A percentile compares a stretch with the other conserved stretches of the same genome.
phyloP scores from a whole-genome alignment of 2,888 invertebrate genomes.

The Parnassius smintheus region DNA sequence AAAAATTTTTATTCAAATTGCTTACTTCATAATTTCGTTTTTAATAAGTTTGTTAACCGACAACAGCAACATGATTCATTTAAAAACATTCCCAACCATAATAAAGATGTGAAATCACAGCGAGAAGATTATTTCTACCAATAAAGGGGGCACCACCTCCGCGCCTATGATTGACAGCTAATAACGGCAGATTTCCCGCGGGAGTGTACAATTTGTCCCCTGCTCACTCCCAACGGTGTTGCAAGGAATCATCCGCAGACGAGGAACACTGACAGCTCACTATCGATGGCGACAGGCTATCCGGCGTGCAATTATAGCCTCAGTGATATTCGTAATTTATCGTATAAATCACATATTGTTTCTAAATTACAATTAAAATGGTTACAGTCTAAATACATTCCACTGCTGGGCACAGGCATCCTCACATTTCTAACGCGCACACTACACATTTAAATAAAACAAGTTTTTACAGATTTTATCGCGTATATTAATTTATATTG shows the following conservation, averaged over 20 bases:
- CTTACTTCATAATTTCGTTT: no score
- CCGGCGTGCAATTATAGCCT: constrained; percentile 7
- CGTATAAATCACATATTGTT: no score
- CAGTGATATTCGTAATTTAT: background rate
- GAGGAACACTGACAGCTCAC: constrained; percentile 17
- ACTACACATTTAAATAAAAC: no score
- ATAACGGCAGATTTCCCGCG: constrained; percentile 72
- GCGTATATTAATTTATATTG: no score
- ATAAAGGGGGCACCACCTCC: constrained; percentile 31
- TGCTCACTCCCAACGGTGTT: constrained; percentile 16
- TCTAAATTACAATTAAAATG: no score
- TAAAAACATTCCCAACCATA: background rate
- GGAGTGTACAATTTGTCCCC: constrained; percentile 61
- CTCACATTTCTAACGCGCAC: no score
- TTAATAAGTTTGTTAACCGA: no score
- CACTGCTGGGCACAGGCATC: no score
- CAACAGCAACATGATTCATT: no score
- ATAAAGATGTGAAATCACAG: constrained; percentile 17
- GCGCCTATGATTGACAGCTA: constrained; percentile 68
- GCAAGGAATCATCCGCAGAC: constrained; percentile 26
- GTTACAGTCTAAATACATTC: no score
- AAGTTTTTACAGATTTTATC: no score
- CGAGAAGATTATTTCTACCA: constrained; percentile 24
- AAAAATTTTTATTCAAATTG: no score
- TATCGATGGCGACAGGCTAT: constrained; percentile 14